Conservation (phyloP, 2,797 vertebrate species). For the Halcyon smyrnensis region DNA sequence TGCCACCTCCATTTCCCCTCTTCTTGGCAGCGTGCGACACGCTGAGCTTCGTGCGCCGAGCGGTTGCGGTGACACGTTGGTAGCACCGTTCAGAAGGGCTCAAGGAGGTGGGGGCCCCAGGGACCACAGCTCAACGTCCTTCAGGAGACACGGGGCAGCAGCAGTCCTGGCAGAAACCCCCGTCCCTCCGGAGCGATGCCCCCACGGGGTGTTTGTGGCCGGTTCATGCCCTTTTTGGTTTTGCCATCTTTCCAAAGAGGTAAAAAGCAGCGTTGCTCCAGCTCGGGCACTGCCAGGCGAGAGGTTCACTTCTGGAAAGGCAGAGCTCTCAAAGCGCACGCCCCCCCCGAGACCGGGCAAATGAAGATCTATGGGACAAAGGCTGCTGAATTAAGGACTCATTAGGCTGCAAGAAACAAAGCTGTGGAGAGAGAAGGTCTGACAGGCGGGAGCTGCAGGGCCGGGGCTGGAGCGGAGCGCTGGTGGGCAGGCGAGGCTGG, state of each 20-base stretch:
- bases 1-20: not conserved
- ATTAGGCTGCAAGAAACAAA: conserved; percentile 58
- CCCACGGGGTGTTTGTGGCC: not conserved
- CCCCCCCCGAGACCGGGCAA: not conserved
- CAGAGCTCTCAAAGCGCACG: not conserved
- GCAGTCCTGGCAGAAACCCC: not conserved
- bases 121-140: fast-evolving
- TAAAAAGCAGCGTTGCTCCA: not conserved
- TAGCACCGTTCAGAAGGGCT: not conserved
- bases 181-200: not conserved
- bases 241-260: not conserved
- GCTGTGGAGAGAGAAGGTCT: conserved; percentile 13
- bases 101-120: fast-evolving
- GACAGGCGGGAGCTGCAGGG: conserved; percentile 34
- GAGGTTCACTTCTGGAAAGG: not conserved
- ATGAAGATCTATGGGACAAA: conserved; percentile 64
- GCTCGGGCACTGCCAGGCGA: not conserved
- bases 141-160: fast-evolving
- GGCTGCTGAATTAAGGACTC: conserved; percentile 42
- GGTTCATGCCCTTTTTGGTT: not conserved
- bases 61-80: not conserved
- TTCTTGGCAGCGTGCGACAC: not conserved
- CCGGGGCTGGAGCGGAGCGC: not conserved
- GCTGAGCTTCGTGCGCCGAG: fast-evolving
- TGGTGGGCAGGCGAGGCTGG: not conserved